phyloP scores from a whole-genome alignment of 2,888 invertebrate genomes.

The Synanthedon formicaeformis region DNA sequence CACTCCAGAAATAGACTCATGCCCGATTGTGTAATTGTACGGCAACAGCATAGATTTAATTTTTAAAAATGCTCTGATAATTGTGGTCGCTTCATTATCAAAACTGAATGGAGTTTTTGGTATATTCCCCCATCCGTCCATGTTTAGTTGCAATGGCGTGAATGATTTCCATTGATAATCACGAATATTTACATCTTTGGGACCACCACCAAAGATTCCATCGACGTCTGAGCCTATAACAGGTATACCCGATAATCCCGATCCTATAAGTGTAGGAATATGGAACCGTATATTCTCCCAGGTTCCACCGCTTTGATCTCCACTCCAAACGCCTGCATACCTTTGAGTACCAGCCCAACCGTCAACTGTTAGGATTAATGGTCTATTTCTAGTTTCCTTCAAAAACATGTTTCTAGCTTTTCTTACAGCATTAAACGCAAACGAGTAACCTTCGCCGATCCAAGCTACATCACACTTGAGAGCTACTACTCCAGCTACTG shows the following conservation, averaged over 20 bases:
- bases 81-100: slow-evolving; percentile 36
- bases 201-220: slow-evolving; percentile 48
- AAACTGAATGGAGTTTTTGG: slow-evolving; percentile 52
- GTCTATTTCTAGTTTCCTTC: slow-evolving; percentile 27
- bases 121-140: slow-evolving; percentile 57
- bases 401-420: slow-evolving; percentile 41
- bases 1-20: slow-evolving; percentile 37
- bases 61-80: slow-evolving; percentile 58
- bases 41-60: slow-evolving; percentile 54
- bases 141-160: slow-evolving; percentile 56
- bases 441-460: slow-evolving; percentile 57
- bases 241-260: slow-evolving; percentile 54
- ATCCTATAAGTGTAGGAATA: slow-evolving; percentile 56
- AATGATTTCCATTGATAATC: slow-evolving; percentile 64
- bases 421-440: slow-evolving; percentile 48
- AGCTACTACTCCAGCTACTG: slow-evolving; percentile 42
- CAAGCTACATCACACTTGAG: slow-evolving; percentile 62
- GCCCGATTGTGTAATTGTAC: slow-evolving; percentile 50
- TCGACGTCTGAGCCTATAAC: slow-evolving; percentile 59
- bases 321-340: slow-evolving; percentile 54
- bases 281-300: slow-evolving; percentile 64
- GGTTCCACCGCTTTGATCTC: slow-evolving; percentile 54
- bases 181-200: slow-evolving; percentile 42
- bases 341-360: slow-evolving; percentile 63
- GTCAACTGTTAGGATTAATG: slow-evolving; percentile 54